Base-by-base conservation (phyloP, 2,113 vertebrate species). In the Apaloderma vittatum region DNA sequence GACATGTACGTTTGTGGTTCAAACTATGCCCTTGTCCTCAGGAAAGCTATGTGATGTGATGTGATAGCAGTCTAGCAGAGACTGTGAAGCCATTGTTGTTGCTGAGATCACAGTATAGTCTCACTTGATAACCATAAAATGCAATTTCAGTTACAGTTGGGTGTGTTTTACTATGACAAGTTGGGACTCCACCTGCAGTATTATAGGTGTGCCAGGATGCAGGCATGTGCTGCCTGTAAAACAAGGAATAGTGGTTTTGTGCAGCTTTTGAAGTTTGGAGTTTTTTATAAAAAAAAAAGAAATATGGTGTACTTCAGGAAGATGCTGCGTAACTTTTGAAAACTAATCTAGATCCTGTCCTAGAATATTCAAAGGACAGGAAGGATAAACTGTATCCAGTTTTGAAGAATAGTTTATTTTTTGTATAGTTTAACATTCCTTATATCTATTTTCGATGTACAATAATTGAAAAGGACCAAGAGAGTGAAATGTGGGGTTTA, bases 401-500 rank as follows among this genome's bases (percentile, higher is more conserved):
- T 90, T 62, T 61, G n/a, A 70, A 85, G 36, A 90, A 62, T 5
- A 54, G 15, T n/a, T 93, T 75, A 17, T 75, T 94, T 94, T 58
- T 75, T 45, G n/a, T 77, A 88, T 72, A 77, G 21, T n/a, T 74
- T 96, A 88, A 65, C 45, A 78, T 65, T 94, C 68, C 57, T 78
- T 95, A 78, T 95, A 54, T 74, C 57, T 88, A 2, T 94, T 96
- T 95, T 83, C 88, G 82, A 24, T 77, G 82, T 58, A 27, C 70
- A 87, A 34, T 77, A 95, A 91, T 94, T 48, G 70, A 75, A 97
- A 97, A 97, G 65, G 91, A 82, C 45, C 75, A 93, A 88, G 85
- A 92, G 89, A 95, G 84, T 95, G 96, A 95, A 97, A 96, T 94
- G 88, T 92, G 84, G 55, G 92, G 58, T 95, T 96, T 98, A 86